A percentile compares a stretch with the other conserved stretches of the same genome.
phyloP scores from a whole-genome alignment of 1,140 invertebrate species.

The Probaryconus sp. region DNA sequence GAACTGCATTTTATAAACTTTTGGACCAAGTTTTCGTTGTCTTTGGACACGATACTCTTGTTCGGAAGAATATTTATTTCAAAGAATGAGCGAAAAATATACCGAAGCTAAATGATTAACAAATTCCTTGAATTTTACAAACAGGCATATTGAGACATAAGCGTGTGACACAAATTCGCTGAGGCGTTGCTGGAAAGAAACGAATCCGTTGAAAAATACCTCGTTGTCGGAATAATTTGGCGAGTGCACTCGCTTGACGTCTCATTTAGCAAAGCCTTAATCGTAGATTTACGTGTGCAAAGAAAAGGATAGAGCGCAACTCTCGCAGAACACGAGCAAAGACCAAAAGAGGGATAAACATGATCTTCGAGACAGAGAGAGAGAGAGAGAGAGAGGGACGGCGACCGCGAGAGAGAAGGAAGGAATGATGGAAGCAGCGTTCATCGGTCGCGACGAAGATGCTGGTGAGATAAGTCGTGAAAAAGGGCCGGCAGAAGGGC shows the following conservation, averaged over 20 bases:
- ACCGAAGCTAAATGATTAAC: too few species aligned
- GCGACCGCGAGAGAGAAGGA: conserved; percentile 31
- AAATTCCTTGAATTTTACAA: too few species aligned
- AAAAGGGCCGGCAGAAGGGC: conserved; percentile 58
- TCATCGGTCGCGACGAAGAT: conserved; percentile 55
- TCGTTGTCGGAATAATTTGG: conserved; percentile 56
- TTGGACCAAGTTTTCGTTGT: too few species aligned
- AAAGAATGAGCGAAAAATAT: too few species aligned
- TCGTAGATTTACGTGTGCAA: conserved; percentile 59
- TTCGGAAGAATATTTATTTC: too few species aligned
- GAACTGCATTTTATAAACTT: too few species aligned
- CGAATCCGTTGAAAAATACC: conserved; percentile 46
- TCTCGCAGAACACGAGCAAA: conserved; percentile 41
- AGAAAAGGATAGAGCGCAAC: conserved; percentile 53
- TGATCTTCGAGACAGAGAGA: conserved; percentile 34
- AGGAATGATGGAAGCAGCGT: conserved; percentile 45
- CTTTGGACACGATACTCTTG: too few species aligned
- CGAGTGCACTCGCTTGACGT: conserved; percentile 53
- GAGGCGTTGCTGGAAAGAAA: conserved; percentile 21
- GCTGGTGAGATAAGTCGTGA: conserved; percentile 57
- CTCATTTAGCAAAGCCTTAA: conserved; percentile 63
- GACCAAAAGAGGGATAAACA: too few species aligned
- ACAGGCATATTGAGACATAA: too few species aligned
- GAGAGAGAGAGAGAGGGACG: conserved; percentile 10
- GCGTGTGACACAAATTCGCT: neutral